These are phyloP conservation scores for Hyphantria cunea DNA, from an alignment of 1,140 invertebrate species.

Conservation along the genomic window DNA sequence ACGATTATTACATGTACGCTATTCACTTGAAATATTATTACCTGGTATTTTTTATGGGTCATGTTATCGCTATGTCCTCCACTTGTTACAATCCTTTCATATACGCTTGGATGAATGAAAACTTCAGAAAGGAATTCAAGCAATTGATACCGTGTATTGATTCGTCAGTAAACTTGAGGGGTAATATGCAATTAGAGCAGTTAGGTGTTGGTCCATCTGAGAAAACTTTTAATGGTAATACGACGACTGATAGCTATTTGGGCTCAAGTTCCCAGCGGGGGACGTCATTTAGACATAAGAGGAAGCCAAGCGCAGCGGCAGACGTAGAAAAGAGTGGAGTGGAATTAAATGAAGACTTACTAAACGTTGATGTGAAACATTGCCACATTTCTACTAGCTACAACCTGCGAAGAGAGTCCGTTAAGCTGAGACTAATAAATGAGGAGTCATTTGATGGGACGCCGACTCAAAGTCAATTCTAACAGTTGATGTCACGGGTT, in stretches of 20 bases:
- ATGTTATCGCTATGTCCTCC: constrained; percentile 97
- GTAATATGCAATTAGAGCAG: constrained; percentile 67
- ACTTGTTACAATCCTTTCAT: constrained; percentile 96
- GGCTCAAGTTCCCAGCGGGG: constrained; percentile 67
- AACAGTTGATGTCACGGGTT: constrained; percentile 70
- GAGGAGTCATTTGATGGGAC: constrained; percentile 75
- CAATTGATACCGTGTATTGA: constrained; percentile 90
- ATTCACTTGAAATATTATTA: constrained; percentile 92
- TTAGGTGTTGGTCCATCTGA: constrained; percentile 82
- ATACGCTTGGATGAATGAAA: constrained; percentile 98
- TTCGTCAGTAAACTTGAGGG: constrained; percentile 66
- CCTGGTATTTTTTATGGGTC: constrained; percentile 93
- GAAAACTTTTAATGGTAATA: constrained; percentile 88
- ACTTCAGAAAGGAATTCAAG: constrained; percentile 98
- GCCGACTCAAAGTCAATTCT: constrained; percentile 71
- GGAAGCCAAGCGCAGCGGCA: constrained; percentile 72
- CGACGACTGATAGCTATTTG: constrained; percentile 77
- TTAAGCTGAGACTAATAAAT: constrained; percentile 75
- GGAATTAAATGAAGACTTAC: constrained; percentile 73
- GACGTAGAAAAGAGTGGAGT: constrained; percentile 76
- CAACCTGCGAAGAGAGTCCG: constrained; percentile 74
- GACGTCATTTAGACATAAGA: constrained; percentile 70
- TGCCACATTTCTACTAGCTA: constrained; percentile 78
- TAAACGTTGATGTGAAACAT: constrained; percentile 73
- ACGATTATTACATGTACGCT: constrained; percentile 90